Evolutionary conservation across 2,888 invertebrate genomes (phyloP).

Genomic region (Drosophila mayaguana): DNA sequence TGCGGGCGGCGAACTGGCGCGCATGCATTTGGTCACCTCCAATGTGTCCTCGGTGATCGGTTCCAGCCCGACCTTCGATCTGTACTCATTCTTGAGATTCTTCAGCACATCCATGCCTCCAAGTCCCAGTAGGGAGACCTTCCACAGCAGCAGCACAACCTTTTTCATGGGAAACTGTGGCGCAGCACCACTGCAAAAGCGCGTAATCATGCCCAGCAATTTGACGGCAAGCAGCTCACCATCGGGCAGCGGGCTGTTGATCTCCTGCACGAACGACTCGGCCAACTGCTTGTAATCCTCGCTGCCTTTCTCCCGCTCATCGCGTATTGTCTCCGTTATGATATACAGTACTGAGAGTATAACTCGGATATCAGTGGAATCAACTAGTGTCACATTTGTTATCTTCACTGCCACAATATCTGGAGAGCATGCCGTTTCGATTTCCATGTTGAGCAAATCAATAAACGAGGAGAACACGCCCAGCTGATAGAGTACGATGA

Average conservation of each 20-base stretch:
- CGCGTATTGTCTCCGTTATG: slow-evolving; percentile 96
- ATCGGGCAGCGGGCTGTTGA: slow-evolving; percentile 88
- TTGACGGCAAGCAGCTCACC: slow-evolving; percentile 93
- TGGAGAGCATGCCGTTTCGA: slow-evolving; percentile 91
- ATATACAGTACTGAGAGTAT: slow-evolving; percentile 97
- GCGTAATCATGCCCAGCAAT: slow-evolving; percentile 97
- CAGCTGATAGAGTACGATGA: slow-evolving; percentile 94
- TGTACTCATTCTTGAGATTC: slow-evolving; percentile 90
- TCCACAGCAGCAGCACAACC: slow-evolving; percentile 97
- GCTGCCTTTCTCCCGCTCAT: slow-evolving; percentile 86
- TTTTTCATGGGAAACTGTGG: slow-evolving; percentile 99
- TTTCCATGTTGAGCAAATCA: slow-evolving; percentile 97
- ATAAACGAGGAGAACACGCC: slow-evolving; percentile 96
- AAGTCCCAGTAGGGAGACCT: slow-evolving; percentile 94
- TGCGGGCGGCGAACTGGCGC: slow-evolving; percentile 97
- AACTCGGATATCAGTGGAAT: slow-evolving; percentile 96
- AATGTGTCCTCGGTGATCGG: slow-evolving; percentile 96
- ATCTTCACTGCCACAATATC: slow-evolving; percentile 91
- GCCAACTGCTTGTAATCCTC: slow-evolving; percentile 86
- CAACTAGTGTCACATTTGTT: slow-evolving; percentile 92
- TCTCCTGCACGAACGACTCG: slow-evolving; percentile 87
- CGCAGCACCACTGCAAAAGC: slow-evolving; percentile 97
- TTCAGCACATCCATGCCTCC: slow-evolving; percentile 95
- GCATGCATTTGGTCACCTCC: slow-evolving; percentile 96
- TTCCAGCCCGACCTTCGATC: slow-evolving; percentile 90